Conservation (phyloP, 1,140 invertebrate species). For the Drosophila tropicalis region DNA sequence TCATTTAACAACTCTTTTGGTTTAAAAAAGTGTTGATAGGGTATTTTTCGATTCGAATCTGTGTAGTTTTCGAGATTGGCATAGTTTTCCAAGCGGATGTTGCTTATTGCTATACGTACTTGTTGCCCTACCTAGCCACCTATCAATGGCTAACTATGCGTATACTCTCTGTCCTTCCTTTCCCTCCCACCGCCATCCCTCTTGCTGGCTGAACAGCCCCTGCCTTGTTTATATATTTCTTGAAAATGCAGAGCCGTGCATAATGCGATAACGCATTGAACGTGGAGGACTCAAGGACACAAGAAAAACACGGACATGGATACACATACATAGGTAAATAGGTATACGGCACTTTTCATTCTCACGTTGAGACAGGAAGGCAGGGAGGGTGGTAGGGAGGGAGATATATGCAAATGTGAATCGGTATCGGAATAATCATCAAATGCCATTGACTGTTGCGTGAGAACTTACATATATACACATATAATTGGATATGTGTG, state of each 20-base stretch:
- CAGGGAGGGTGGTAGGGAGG: neutral
- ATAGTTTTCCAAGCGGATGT: neutral
- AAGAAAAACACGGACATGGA: neutral
- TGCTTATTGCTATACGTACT: slow-evolving; percentile 35
- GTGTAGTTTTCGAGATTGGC: neutral
- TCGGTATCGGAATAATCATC: slow-evolving; percentile 5
- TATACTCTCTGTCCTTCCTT: neutral
- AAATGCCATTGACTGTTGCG: slow-evolving; percentile 20
- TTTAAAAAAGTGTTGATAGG: neutral
- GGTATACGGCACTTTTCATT: slow-evolving; percentile 12
- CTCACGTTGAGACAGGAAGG: neutral
- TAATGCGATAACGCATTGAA: slow-evolving; percentile 11
- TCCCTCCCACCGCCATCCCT: neutral
- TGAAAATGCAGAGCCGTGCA: slow-evolving; percentile 12
- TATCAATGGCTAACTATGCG: slow-evolving; percentile 38
- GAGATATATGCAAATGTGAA: slow-evolving; percentile 36
- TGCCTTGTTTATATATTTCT: neutral
- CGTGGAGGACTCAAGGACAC: slow-evolving; percentile 14
- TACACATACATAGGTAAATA: neutral
- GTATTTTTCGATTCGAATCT: slow-evolving; percentile 1
- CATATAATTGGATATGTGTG: no score
- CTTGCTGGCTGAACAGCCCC: slow-evolving; percentile 1
- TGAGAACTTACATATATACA: slow-evolving; percentile 6
- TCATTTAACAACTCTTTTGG: neutral
- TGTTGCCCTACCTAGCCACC: slow-evolving; percentile 52